phyloP scores from a whole-genome alignment of 1,140 invertebrate species.

The Gerris buenoi region DNA sequence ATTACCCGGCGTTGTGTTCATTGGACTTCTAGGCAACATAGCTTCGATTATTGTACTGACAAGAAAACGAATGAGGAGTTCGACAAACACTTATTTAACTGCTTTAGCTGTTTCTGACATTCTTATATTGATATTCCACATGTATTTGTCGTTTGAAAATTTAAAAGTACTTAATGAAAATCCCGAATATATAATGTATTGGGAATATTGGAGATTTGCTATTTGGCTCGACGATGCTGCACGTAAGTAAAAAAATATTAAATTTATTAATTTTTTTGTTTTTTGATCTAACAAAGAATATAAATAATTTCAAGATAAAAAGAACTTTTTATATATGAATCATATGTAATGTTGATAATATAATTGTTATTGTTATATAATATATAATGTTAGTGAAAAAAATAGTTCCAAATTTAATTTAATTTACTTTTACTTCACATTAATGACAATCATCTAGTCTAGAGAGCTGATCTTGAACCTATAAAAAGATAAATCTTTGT shows the following conservation, averaged over 20 bases:
- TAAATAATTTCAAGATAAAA: too few species aligned
- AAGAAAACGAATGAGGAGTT: constrained; percentile 52
- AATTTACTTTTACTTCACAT: too few species aligned
- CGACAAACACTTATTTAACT: constrained; percentile 59
- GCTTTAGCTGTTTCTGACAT: constrained; percentile 56
- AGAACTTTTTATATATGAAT: too few species aligned
- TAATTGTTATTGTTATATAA: too few species aligned
- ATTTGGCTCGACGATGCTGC: constrained; percentile 46
- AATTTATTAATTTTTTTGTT: too few species aligned
- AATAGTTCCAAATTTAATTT: too few species aligned
- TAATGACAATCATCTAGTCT: too few species aligned
- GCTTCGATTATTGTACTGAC: constrained; percentile 59
- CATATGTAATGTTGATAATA: too few species aligned
- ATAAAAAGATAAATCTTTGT: too few species aligned
- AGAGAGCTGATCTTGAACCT: too few species aligned
- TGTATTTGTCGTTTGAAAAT: constrained; percentile 46
- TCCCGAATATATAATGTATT: constrained; percentile 29
- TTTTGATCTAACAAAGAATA: too few species aligned
- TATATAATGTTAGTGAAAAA: too few species aligned
- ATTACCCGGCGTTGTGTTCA: constrained; percentile 47
- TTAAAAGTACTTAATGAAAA: constrained; percentile 36
- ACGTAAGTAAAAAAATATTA: constrained; percentile 30
- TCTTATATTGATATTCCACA: constrained; percentile 47
- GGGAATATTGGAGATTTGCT: constrained; percentile 39
- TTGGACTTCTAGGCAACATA: constrained; percentile 54